Evolutionary conservation across 2,797 vertebrate genomes (phyloP).

Genomic region (Masticophis lateralis): DNA sequence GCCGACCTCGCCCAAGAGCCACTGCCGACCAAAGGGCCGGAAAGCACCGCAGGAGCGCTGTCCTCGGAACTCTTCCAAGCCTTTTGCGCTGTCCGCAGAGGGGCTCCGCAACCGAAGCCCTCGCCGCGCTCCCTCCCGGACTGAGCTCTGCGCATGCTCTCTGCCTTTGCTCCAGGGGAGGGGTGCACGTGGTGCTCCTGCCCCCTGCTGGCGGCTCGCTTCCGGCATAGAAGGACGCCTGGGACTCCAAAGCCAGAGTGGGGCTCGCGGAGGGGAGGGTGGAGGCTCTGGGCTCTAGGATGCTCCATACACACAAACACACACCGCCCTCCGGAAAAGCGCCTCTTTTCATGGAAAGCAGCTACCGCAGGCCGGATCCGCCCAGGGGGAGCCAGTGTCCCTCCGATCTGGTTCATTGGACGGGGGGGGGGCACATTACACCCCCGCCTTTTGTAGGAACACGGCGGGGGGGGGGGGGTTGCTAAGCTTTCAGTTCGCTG

Average conservation of each 20-base stretch:
- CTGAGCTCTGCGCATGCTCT: not conserved
- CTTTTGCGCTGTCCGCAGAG: not conserved
- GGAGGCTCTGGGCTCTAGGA: too few relatives aligned
- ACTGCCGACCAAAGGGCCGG: too few relatives aligned
- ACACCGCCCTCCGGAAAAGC: not conserved
- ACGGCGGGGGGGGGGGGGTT: not conserved
- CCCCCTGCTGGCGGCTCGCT: not conserved
- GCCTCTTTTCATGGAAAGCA: too few relatives aligned
- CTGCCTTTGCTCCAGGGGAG: not conserved
- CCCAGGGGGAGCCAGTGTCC: not conserved
- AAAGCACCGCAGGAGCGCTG: not conserved
- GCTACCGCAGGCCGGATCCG: not conserved
- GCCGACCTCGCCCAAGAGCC: not conserved
- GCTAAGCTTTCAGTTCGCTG: not conserved
- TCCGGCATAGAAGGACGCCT: not conserved
- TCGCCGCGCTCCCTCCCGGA: not conserved
- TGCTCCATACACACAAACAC: too few relatives aligned
- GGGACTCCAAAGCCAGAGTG: not conserved
- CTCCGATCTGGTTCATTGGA: not conserved
- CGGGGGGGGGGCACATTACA: not conserved
- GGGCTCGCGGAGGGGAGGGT: not conserved
- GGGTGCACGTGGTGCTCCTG: not conserved
- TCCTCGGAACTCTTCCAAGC: not conserved
- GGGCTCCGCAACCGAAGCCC: not conserved
- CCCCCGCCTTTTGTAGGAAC: not conserved